Percentiles rank a stretch among this genome's conserved stretches.
Conservation (phyloP, 2,113 vertebrate species). For the Sula dactylatra region DNA sequence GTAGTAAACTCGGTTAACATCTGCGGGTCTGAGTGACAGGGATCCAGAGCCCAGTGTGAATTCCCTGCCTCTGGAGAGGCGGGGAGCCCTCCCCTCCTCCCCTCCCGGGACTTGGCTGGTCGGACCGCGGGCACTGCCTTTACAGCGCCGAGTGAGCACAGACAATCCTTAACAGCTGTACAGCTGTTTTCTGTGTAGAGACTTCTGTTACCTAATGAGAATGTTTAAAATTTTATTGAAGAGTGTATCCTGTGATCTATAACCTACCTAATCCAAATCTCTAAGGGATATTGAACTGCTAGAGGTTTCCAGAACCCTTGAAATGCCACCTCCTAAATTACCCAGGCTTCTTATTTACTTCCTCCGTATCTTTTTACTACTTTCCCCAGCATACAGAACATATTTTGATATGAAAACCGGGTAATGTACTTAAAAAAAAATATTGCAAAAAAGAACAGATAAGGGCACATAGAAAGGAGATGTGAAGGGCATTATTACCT, state of each 20-base stretch:
- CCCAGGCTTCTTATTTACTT: not conserved
- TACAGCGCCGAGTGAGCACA: not conserved
- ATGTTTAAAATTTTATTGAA: constrained; percentile 58
- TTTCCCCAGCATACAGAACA: not conserved
- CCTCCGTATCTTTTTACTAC: not conserved
- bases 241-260: constrained; percentile 51
- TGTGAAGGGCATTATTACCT: not conserved
- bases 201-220: constrained; percentile 56
- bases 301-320: constrained; percentile 20
- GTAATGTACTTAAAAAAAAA: not conserved
- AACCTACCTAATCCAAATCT: constrained; percentile 39
- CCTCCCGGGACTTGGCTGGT: not conserved
- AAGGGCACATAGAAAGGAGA: not conserved
- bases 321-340: not conserved
- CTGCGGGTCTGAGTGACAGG: not conserved
- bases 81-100: not conserved
- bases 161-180: constrained; percentile 18
- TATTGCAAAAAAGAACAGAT: not conserved
- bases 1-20: not conserved
- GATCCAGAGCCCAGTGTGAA: not conserved
- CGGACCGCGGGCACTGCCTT: not conserved
- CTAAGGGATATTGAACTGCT: not conserved
- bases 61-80: not conserved
- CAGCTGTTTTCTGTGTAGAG: constrained; percentile 37
- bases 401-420: not conserved